A percentile compares a stretch with the other conserved stretches of the same genome.
Evolutionary conservation across 2,113 vertebrate species (phyloP).

Genomic region (Ptychochromis oligacanthus): DNA sequence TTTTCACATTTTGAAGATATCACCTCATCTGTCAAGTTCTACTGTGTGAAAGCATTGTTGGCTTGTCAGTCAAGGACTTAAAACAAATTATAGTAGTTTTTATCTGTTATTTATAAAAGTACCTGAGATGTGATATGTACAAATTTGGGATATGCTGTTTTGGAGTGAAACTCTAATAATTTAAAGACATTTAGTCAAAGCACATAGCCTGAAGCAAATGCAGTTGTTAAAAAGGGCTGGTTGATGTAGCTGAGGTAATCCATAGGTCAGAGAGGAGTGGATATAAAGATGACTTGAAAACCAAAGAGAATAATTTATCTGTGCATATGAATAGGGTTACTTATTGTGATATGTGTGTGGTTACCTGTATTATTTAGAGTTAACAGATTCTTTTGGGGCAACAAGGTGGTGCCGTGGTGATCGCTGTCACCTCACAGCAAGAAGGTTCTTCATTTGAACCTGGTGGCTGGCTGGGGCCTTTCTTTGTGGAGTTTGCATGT

Average conservation of each 20-base stretch:
- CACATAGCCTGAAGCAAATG: neutral
- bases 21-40: neutral
- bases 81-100: no score
- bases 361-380: neutral
- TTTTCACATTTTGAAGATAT: neutral
- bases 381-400: neutral
- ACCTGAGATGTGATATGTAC: neutral
- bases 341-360: neutral
- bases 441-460: neutral
- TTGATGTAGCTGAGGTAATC: neutral
- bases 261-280: neutral
- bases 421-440: neutral
- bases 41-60: neutral
- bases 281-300: neutral
- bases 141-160: conserved; percentile 7
- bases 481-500: no score
- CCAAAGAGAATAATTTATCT: neutral
- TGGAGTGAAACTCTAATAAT: conserved; percentile 30
- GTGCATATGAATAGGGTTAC: neutral
- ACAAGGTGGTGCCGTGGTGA: no score
- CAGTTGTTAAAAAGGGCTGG: neutral
- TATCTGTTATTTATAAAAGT: neutral
- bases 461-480: no score
- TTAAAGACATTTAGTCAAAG: conserved; percentile 42
- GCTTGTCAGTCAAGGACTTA: neutral